phyloP scores from a whole-genome alignment of 2,888 invertebrate genomes.

The Sceliomorpha sp. region DNA sequence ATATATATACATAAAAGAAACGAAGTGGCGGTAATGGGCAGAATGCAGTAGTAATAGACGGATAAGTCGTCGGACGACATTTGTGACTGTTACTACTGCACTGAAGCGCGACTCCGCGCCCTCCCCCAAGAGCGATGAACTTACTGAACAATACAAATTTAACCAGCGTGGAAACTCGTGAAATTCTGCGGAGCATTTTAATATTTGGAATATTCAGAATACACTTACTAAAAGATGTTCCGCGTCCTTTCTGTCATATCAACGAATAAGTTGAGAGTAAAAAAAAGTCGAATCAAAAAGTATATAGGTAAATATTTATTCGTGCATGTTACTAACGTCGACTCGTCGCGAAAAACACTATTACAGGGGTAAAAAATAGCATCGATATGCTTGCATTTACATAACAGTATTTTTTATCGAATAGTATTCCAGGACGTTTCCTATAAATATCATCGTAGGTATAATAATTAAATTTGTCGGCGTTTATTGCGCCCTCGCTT shows the following conservation, averaged over 20 bases:
- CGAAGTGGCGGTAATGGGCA: slow-evolving; percentile 32
- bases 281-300: neutral
- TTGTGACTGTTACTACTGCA: slow-evolving; percentile 44
- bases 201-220: slow-evolving; percentile 3
- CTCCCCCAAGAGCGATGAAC: slow-evolving; percentile 40
- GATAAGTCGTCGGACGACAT: slow-evolving; percentile 45
- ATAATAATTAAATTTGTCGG: no score
- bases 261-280: slow-evolving; percentile 5
- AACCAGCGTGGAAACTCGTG: slow-evolving; percentile 34
- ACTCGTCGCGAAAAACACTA: no score
- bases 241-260: slow-evolving; percentile 8
- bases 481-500: no score
- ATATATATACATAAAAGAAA: slow-evolving; percentile 37
- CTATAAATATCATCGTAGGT: no score
- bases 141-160: slow-evolving; percentile 43
- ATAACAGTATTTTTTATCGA: no score
- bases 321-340: no score
- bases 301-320: neutral
- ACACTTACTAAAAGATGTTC: slow-evolving; percentile 16
- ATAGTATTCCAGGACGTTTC: no score
- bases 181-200: slow-evolving; percentile 25
- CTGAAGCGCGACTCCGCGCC: slow-evolving; percentile 14
- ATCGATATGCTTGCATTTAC: no score
- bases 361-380: no score
- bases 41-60: slow-evolving; percentile 49